Evolutionary conservation across 2,113 vertebrate genomes (phyloP).

Genomic region (Porphyrio hochstetteri): DNA sequence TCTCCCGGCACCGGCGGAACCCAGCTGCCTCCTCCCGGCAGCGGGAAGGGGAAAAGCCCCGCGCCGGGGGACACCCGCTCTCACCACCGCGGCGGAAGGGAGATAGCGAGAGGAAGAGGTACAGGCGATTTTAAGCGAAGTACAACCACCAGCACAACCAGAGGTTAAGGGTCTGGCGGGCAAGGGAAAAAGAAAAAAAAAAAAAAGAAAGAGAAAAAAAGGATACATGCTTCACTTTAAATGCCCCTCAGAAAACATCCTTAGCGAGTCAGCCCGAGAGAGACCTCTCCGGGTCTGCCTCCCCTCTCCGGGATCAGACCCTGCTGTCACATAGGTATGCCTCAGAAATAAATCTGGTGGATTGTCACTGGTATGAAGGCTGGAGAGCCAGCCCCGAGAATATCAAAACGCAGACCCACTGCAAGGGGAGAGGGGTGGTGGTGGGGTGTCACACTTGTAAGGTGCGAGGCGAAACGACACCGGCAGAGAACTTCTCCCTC

Average conservation of each 20-base stretch:
- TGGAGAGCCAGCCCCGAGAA: not conserved
- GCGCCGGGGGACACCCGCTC: not conserved
- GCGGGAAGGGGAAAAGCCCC: not conserved
- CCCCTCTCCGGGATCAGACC: not conserved
- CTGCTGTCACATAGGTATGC: not conserved
- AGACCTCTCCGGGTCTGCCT: too few species aligned
- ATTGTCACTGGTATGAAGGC: fast-evolving
- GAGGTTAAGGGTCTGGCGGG: not conserved
- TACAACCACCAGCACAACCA: fast-evolving
- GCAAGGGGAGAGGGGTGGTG: not conserved
- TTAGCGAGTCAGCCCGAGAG: not conserved
- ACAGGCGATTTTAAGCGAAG: not conserved
- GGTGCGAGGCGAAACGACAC: not conserved
- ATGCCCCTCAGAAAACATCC: not conserved
- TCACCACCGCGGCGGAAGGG: not conserved
- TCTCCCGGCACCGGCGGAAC: not conserved
- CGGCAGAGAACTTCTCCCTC: not conserved
- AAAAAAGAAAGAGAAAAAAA: too few species aligned
- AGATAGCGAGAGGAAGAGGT: too few species aligned
- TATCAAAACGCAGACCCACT: not conserved
- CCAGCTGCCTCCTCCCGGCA: not conserved
- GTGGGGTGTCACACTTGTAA: too few species aligned
- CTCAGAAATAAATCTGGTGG: not conserved
- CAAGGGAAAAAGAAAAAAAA: not conserved
- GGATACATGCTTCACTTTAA: not conserved